Percentiles rank a stretch among this genome's conserved stretches.
Conservation (phyloP, 2,113 vertebrate genomes). For the Pluvianellus socialis region DNA sequence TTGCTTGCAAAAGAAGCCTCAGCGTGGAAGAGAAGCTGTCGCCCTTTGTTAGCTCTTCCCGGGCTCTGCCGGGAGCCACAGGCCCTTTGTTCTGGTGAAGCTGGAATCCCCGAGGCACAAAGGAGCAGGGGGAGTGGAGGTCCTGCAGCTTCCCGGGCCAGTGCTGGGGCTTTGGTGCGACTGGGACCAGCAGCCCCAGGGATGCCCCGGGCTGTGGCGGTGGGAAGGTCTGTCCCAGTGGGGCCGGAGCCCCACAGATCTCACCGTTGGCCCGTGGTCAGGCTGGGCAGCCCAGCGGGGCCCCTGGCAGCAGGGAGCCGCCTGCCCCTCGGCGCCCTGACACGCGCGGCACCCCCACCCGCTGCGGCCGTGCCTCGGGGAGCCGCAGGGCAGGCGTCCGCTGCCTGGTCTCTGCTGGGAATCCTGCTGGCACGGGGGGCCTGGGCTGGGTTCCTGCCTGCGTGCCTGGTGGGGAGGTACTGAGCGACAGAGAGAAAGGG, state of each 20-base stretch:
- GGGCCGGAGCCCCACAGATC: not conserved
- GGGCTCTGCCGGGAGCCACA: not conserved
- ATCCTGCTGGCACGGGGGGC: fast-evolving
- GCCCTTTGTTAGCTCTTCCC: not conserved
- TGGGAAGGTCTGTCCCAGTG: not conserved
- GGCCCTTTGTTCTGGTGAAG: not conserved
- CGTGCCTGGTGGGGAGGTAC: not conserved
- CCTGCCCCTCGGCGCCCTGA: not conserved
- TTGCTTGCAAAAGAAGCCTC: not conserved
- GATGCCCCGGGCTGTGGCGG: not conserved
- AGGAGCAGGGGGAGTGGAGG: not conserved
- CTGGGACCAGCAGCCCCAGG: not conserved
- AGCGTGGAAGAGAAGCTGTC: not conserved
- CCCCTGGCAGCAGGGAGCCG: not conserved
- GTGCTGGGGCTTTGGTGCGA: not conserved
- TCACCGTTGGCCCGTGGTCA: fast-evolving
- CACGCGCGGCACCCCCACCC: not conserved
- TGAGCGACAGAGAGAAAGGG: not conserved
- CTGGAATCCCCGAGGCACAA: slow-evolving; percentile 11
- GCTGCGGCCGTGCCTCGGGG: too few species aligned
- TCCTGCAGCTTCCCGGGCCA: fast-evolving
- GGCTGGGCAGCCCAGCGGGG: not conserved
- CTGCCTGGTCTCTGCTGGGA: not conserved
- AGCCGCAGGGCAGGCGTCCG: not conserved
- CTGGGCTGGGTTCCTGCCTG: not conserved